phyloP scores from a whole-genome alignment of 1,140 invertebrate genomes.

The Platorchestia sp. region DNA sequence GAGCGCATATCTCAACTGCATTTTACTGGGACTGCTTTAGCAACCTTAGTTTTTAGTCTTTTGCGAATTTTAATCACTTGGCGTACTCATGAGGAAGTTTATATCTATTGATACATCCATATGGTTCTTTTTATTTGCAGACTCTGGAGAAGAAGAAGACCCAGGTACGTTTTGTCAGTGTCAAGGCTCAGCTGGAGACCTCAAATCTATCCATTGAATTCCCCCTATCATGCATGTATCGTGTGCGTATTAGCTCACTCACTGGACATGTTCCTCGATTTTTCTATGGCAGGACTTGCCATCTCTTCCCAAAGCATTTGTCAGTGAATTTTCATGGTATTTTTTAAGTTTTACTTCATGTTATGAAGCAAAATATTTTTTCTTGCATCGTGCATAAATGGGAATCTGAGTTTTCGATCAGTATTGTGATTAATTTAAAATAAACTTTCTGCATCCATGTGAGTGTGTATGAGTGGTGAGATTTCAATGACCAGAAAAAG shows the following conservation, averaged over 20 bases:
- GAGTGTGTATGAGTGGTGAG: neutral
- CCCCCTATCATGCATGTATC: slow-evolving; percentile 20
- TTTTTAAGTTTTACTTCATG: neutral
- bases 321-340: neutral
- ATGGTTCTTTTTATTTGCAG: slow-evolving; percentile 48
- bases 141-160: slow-evolving; percentile 42
- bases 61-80: neutral
- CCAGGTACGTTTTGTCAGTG: slow-evolving; percentile 39
- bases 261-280: neutral
- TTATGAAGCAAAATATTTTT: neutral
- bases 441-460: neutral
- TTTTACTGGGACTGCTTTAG: neutral
- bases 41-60: neutral
- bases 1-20: neutral
- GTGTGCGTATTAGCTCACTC: neutral
- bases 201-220: neutral
- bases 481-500: neutral
- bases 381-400: neutral
- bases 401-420: neutral
- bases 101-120: slow-evolving; percentile 31
- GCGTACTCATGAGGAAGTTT: neutral
- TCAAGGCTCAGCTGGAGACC: neutral
- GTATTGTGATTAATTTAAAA: neutral
- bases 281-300: neutral
- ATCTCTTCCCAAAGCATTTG: neutral